phyloP scores from a whole-genome alignment of 2,888 invertebrate species.

The Galeopsomyia nigrocyanea region DNA sequence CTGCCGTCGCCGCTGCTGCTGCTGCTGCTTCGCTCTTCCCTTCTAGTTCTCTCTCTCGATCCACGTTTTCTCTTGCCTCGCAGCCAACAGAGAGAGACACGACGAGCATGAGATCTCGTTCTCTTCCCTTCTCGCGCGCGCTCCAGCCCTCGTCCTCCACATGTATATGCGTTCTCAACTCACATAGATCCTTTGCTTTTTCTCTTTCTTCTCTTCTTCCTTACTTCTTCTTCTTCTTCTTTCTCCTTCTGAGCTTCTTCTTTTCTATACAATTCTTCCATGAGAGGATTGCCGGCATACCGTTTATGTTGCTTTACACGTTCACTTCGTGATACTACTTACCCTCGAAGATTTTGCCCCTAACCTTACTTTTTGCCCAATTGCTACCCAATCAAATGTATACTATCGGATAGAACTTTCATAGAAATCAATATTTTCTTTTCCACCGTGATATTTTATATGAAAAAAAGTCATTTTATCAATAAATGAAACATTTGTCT shows the following conservation, averaged over 20 bases:
- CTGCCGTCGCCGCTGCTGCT: constrained; percentile 56
- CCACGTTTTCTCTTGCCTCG: constrained; percentile 48
- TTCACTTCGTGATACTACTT: constrained; percentile 7
- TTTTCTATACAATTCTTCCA: constrained; percentile 16
- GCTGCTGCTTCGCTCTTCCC: constrained; percentile 23
- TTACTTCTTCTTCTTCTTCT: constrained; percentile 51
- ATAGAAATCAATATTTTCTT: too few species aligned
- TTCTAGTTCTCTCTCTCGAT: constrained; percentile 44
- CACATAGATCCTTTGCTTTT: constrained; percentile 62
- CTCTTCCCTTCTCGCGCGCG: neutral
- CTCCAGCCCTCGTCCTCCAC: neutral
- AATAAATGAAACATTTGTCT: too few species aligned
- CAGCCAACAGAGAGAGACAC: constrained; percentile 4
- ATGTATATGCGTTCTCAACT: constrained; percentile 60
- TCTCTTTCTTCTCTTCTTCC: constrained; percentile 50
- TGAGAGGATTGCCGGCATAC: constrained; percentile 14
- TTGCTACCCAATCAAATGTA: neutral
- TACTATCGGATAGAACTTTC: neutral
- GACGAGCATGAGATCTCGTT: constrained; percentile 13
- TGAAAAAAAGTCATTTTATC: too few species aligned
- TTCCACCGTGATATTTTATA: too few species aligned
- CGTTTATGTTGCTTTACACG: constrained; percentile 30
- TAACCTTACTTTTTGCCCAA: constrained; percentile 34
- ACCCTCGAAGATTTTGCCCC: constrained; percentile 10
- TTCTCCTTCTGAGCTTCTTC: constrained; percentile 45